Evolutionary conservation across 1,140 invertebrate genomes (phyloP).

Genomic region (Drosophila rhopaloa): DNA sequence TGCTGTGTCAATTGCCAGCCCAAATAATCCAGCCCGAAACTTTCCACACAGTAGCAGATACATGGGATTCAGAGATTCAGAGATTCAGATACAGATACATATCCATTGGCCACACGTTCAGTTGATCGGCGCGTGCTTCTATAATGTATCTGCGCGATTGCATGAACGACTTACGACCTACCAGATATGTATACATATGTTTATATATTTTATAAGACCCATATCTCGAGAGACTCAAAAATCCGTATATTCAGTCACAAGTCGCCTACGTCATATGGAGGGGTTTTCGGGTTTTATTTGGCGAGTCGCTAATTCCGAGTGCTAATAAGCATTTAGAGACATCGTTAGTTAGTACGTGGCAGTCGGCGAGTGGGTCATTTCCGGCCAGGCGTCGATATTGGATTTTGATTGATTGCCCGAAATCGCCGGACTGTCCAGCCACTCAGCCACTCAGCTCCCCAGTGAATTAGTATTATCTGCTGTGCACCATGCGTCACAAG

Average conservation of each 20-base stretch:
- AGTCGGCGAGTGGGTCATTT: slow-evolving; percentile 60
- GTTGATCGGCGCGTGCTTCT: slow-evolving; percentile 56
- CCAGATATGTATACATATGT: slow-evolving; percentile 45
- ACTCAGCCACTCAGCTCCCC: not conserved
- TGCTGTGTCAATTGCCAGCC: slow-evolving; percentile 42
- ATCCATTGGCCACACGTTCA: slow-evolving; percentile 14
- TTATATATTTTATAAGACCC: not conserved
- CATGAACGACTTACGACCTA: slow-evolving; percentile 40
- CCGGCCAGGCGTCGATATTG: slow-evolving; percentile 19
- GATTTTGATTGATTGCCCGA: slow-evolving; percentile 41
- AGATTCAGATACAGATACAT: slow-evolving; percentile 13
- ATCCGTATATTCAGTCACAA: slow-evolving; percentile 46
- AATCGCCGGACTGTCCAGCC: not conserved
- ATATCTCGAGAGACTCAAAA: slow-evolving; percentile 4
- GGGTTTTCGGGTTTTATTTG: slow-evolving; percentile 12
- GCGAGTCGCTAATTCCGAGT: slow-evolving; percentile 65
- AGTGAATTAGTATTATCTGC: slow-evolving; percentile 14
- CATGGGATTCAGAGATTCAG: slow-evolving; percentile 1
- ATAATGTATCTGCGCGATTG: slow-evolving; percentile 28
- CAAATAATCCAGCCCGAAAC: slow-evolving; percentile 47
- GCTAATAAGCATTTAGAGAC: slow-evolving; percentile 78
- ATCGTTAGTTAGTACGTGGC: slow-evolving; percentile 67
- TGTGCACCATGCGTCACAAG: slow-evolving; percentile 33
- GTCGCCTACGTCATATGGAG: slow-evolving; percentile 50
- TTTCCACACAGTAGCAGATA: slow-evolving; percentile 58